Conservation (phyloP, 2,797 vertebrate genomes). For the Pangasius djambal region DNA sequence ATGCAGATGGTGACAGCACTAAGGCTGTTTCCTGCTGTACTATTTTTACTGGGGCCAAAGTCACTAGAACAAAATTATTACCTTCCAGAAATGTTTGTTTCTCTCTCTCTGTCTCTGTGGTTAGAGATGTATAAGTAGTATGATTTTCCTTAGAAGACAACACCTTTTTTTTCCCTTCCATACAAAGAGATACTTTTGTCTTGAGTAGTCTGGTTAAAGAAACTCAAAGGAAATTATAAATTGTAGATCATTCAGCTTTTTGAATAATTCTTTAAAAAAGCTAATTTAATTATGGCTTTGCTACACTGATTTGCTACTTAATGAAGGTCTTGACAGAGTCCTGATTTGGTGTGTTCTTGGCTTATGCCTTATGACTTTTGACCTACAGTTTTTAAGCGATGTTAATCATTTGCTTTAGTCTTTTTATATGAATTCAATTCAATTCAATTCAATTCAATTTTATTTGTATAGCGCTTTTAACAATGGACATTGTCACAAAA, state of each 20-base stretch:
- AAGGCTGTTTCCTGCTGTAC: neutral
- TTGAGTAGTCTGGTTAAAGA: neutral
- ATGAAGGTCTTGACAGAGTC: too few relatives aligned
- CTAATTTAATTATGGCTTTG: too few relatives aligned
- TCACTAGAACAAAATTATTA: conserved; percentile 29
- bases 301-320: too few relatives aligned
- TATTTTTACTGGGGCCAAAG: neutral
- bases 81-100: conserved; percentile 11
- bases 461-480: too few relatives aligned
- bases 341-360: too few relatives aligned
- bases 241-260: neutral
- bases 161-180: neutral
- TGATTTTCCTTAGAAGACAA: neutral
- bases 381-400: neutral
- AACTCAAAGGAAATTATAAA: neutral
- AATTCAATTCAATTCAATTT: too few relatives aligned
- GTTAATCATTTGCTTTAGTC: neutral
- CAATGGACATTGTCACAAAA: too few relatives aligned
- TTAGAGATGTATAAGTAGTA: conserved; percentile 9
- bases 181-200: neutral
- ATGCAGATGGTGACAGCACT: neutral
- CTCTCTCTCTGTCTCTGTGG: neutral
- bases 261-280: neutral
- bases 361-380: neutral
- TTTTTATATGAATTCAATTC: neutral